A percentile compares a stretch with the other conserved stretches of the same genome.
Evolutionary conservation across 2,797 vertebrate genomes (phyloP).

Genomic region (Coreius guichenoti): DNA sequence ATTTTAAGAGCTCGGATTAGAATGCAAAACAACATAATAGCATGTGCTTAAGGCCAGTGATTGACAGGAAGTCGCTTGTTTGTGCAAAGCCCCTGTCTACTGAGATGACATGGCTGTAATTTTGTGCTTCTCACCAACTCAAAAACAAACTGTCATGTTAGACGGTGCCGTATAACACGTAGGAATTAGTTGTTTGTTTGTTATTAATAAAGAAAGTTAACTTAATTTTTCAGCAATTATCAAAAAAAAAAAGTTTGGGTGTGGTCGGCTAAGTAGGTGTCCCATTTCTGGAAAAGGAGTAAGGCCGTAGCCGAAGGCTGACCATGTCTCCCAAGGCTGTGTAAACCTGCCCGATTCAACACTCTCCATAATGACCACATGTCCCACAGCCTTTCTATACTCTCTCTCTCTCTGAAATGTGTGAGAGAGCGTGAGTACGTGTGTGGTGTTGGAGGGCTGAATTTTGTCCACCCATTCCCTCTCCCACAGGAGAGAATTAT

Average conservation of each 20-base stretch:
- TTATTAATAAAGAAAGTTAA: neutral
- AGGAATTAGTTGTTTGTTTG: neutral
- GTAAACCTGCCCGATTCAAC: constrained; percentile 58
- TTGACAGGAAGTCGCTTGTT: constrained; percentile 79
- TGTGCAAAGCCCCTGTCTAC: constrained; percentile 79
- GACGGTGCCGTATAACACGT: constrained; percentile 55
- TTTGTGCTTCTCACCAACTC: constrained; percentile 68
- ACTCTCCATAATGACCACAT: constrained; percentile 43
- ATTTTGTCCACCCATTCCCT: constrained; percentile 57
- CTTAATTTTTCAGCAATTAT: neutral
- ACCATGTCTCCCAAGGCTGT: constrained; percentile 62
- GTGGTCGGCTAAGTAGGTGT: constrained; percentile 49
- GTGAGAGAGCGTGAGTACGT: constrained; percentile 26
- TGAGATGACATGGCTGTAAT: constrained; percentile 79
- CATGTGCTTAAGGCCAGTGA: constrained; percentile 76
- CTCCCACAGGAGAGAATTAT: constrained; percentile 57
- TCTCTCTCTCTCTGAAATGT: constrained; percentile 36
- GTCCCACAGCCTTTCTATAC: constrained; percentile 23
- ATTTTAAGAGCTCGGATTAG: constrained; percentile 71
- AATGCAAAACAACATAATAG: constrained; percentile 77
- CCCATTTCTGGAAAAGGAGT: constrained; percentile 45
- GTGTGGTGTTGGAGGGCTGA: constrained; percentile 46
- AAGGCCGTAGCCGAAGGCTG: constrained; percentile 51
- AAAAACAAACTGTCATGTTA: constrained; percentile 68
- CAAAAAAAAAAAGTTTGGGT: constrained; percentile 2